Evolutionary conservation across 2,113 vertebrate genomes (phyloP), one percentile per base, ranked within the genome.

Genomic region (Ciconia maguari): DNA sequence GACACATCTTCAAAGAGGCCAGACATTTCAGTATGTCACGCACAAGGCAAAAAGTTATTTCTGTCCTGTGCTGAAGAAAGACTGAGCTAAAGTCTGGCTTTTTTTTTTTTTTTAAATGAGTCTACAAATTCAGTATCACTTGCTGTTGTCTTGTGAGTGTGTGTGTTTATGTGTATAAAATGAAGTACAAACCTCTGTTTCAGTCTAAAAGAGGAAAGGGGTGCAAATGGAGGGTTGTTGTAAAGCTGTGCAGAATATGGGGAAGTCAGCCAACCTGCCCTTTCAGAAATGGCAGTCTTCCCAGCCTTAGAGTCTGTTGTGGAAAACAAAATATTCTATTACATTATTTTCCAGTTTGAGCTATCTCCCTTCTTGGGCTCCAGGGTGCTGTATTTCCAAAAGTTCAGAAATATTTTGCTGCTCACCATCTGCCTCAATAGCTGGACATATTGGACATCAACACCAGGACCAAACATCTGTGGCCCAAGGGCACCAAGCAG

Each of bases 281-380:
- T 90, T 93, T 94, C 88, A 51, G 71, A 79, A 76, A 94, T 98
- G 98, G 97, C 98, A 95, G 6, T 49, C 88, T 97, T 98, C 97
- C 98, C 98, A 98, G 97, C 75, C 69, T 70, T 80, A 49, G 94
- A 95, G 97, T 60, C 97, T 98, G 95, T 54, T 89, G 97, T 97
- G 97, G 95, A 96, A 97, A 97, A 98, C 98, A 96, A 98, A 98
- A 98, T 98, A 99, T 99, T 99, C 98, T 98, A 98, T 99, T 98
- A 98, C 98, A 98, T 98, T 99, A 98, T 98, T 98, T 98, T 99
- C 97, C 98, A 98, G 98, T 99, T 99, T 98, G 97, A 98, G 93
- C 95, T 97, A 64, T 94, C 96, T 98, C 98, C 96, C 97, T 89
- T 62, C 74, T 52, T 76, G 94, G 97, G 96, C 97, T 98, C 97